Evolutionary conservation across 1,140 invertebrate species (phyloP).

Genomic region (Hyphantria cunea): DNA sequence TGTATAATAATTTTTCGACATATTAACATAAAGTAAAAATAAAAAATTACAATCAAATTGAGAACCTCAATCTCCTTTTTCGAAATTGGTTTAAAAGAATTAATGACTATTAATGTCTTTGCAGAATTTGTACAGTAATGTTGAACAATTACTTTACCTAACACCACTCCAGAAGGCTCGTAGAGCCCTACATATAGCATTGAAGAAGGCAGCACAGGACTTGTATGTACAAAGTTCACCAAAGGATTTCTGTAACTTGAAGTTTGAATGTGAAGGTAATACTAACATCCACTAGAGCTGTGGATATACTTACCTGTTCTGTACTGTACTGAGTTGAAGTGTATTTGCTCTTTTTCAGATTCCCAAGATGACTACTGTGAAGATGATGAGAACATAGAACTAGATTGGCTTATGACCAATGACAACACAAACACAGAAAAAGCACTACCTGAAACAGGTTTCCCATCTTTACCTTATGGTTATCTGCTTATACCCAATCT

Average conservation of each 20-base stretch:
- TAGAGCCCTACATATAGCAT: conserved; percentile 55
- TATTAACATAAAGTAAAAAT: too few relatives aligned
- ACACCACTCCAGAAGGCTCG: conserved; percentile 72
- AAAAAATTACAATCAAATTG: too few relatives aligned
- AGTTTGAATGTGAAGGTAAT: conserved; percentile 59
- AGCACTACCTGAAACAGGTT: conserved; percentile 51
- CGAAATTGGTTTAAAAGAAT: too few relatives aligned
- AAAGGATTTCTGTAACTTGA: conserved; percentile 42
- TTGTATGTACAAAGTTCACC: conserved; percentile 53
- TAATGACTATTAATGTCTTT: conserved; percentile 19
- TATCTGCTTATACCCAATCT: conserved; percentile 29
- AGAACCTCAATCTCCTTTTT: too few relatives aligned
- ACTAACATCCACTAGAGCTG: not conserved
- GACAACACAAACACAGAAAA: conserved; percentile 36
- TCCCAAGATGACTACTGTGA: conserved; percentile 57
- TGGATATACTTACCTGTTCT: not conserved
- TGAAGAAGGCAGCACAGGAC: conserved; percentile 66
- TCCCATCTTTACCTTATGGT: conserved; percentile 31
- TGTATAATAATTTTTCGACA: too few relatives aligned
- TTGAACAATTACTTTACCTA: conserved; percentile 51
- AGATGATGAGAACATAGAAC: conserved; percentile 60
- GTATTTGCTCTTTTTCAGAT: conserved; percentile 40
- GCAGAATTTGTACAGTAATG: conserved; percentile 48
- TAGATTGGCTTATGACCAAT: conserved; percentile 59
- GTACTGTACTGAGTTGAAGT: too few relatives aligned